A percentile compares a stretch with the other conserved stretches of the same genome.
These are phyloP conservation scores for Pelochelys cantorii DNA, from an alignment of 2,797 vertebrate species.

Conservation along the genomic window DNA sequence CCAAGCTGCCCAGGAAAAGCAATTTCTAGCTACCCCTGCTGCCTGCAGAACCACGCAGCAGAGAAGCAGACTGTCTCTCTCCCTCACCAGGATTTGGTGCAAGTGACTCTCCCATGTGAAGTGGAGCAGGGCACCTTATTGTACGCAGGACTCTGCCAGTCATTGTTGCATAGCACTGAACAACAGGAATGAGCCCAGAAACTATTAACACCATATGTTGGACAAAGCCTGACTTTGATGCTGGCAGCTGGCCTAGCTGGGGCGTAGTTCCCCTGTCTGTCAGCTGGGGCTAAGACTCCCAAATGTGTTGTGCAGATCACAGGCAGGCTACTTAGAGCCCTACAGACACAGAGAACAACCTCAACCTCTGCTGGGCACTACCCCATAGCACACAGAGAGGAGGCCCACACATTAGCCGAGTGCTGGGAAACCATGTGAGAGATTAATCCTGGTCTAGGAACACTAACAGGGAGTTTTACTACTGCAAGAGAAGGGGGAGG, in stretches of 20 bases:
- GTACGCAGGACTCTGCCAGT: background rate
- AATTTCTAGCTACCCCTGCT: background rate
- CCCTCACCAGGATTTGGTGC: background rate
- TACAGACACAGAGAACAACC: background rate
- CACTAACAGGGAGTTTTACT: background rate
- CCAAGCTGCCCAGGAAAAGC: background rate
- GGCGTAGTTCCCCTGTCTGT: background rate
- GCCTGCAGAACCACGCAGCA: background rate
- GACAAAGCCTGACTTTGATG: background rate
- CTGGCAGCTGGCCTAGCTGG: background rate
- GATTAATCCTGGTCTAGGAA: background rate
- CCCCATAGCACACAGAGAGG: background rate
- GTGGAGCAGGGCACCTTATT: background rate
- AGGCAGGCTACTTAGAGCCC: background rate
- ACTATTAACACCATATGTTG: accelerated
- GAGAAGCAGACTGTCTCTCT: background rate
- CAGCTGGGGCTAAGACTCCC: background rate
- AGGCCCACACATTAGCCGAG: background rate
- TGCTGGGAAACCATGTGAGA: background rate
- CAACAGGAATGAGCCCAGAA: background rate
- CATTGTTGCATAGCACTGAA: background rate
- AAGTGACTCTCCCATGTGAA: background rate
- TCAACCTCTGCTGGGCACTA: background rate
- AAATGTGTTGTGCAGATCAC: background rate
- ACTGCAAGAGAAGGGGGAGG: background rate